Percentiles rank a stretch among this genome's conserved stretches.
Evolutionary conservation across 37 sponge, comb jelly and placozoan genomes (phyloP).

Genomic region (Geodia barretti): DNA sequence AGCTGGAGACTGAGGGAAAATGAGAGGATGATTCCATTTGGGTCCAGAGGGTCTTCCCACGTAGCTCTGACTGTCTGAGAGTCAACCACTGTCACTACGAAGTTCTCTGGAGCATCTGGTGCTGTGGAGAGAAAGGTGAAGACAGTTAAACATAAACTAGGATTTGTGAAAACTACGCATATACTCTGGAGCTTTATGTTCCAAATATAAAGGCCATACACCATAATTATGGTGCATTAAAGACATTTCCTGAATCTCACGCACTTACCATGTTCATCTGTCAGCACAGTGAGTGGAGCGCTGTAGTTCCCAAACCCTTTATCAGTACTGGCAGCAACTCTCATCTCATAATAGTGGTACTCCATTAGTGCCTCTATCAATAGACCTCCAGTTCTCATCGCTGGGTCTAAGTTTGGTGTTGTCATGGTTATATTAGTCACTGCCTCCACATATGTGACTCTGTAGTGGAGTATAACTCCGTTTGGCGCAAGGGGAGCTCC

Average conservation of each 20-base stretch:
- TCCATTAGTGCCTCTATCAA: background rate
- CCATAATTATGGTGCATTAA: no score
- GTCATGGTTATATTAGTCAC: background rate
- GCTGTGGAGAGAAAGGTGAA: constrained; percentile 5
- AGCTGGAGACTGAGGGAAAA: background rate
- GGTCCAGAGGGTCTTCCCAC: constrained; percentile 15
- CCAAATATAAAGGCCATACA: no score
- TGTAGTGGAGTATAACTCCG: constrained; percentile 45
- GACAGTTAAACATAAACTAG: no score
- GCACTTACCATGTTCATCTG: constrained; percentile 39
- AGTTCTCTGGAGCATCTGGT: constrained; percentile 24
- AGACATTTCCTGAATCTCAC: no score
- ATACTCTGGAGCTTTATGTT: no score
- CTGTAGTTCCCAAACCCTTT: constrained; percentile 17
- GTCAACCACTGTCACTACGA: background rate
- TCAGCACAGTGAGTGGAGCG: constrained; percentile 8
- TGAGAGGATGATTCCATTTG: constrained; percentile 15
- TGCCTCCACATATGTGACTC: background rate
- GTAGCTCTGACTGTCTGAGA: constrained; percentile 8
- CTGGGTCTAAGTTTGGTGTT: background rate
- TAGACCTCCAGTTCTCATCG: background rate
- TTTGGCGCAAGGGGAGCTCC: constrained; percentile 34
- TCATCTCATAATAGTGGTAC: constrained; percentile 1
- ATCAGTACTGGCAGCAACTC: constrained; percentile 16
- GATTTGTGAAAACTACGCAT: no score